phyloP scores from a whole-genome alignment of 53 echinoderm and acorn worm species.

The Arbacia lixula region DNA sequence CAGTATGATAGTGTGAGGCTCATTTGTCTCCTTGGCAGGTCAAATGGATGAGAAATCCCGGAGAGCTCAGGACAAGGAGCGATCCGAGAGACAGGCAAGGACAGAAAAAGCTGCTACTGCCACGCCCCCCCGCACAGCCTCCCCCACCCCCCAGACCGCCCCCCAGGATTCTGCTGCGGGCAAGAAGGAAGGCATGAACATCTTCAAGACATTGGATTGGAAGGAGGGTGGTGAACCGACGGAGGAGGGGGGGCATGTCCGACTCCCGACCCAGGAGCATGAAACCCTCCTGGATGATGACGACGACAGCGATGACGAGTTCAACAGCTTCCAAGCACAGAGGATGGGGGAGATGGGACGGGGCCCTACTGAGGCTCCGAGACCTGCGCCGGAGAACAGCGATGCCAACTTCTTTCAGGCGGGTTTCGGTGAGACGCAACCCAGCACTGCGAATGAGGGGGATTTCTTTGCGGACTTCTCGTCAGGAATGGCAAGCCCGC shows the following conservation, averaged over 20 bases:
- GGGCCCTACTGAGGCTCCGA: neutral
- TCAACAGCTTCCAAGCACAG: conserved; percentile 74
- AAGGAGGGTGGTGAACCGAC: conserved; percentile 45
- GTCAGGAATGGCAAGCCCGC: neutral
- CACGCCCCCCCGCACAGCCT: conserved; percentile 8
- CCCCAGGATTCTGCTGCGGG: conserved; percentile 2
- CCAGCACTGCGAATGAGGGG: conserved; percentile 3
- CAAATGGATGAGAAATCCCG: conserved; percentile 81
- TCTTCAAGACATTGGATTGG: conserved; percentile 72
- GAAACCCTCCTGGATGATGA: conserved; percentile 64
- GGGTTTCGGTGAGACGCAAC: conserved; percentile 26
- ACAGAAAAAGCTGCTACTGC: conserved; percentile 6
- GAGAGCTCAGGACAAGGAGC: conserved; percentile 61
- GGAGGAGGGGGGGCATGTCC: conserved; percentile 41
- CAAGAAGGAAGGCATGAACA: conserved; percentile 49
- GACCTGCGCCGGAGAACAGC: neutral
- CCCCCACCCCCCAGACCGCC: conserved; percentile 36
- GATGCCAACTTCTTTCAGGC: conserved; percentile 56
- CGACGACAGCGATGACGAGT: conserved; percentile 76
- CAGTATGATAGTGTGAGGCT: no score
- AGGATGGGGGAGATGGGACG: conserved; percentile 30
- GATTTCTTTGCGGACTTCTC: conserved; percentile 50
- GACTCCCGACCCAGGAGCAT: conserved; percentile 54
- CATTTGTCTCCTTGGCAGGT: conserved; percentile 56
- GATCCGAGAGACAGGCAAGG: conserved; percentile 15